Evolutionary conservation across 2,888 invertebrate species (phyloP).

Genomic region (Patella caerulea): DNA sequence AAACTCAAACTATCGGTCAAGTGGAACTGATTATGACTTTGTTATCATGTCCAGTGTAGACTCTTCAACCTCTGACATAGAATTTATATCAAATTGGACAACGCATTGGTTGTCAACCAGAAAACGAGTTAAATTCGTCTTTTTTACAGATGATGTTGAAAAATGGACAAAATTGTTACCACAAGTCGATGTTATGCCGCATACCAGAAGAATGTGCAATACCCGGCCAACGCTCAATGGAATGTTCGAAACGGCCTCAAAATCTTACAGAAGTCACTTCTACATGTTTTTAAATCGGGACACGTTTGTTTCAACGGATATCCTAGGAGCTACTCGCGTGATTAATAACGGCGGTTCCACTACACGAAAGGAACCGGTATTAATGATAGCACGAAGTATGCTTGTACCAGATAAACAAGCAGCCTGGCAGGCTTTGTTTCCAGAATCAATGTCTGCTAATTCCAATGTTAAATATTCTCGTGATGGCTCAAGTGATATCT

Average conservation of each 20-base stretch:
- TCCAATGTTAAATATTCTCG: not conserved
- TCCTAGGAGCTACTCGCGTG: not conserved
- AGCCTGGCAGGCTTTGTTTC: not conserved
- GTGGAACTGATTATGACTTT: not conserved
- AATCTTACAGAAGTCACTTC: not conserved
- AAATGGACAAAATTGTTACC: not conserved
- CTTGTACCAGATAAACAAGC: not conserved
- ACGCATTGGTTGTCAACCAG: not conserved
- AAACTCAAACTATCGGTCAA: no score
- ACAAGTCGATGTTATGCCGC: not conserved
- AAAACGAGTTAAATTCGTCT: not conserved
- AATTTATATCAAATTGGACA: not conserved
- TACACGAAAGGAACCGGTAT: not conserved
- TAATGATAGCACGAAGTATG: conserved; percentile 1
- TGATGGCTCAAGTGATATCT: not conserved
- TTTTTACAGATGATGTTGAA: not conserved
- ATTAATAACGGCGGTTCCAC: not conserved
- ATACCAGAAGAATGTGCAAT: not conserved
- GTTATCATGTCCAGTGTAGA: not conserved
- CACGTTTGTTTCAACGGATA: not conserved
- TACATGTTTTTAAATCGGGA: not conserved
- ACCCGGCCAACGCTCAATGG: not conserved
- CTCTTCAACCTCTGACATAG: not conserved
- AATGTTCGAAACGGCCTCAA: not conserved
- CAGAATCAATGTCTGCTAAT: not conserved